These are phyloP conservation scores for Virgularia gustaviana DNA, from an alignment of 92 coral and sea anemone genomes.

Conservation along the genomic window DNA sequence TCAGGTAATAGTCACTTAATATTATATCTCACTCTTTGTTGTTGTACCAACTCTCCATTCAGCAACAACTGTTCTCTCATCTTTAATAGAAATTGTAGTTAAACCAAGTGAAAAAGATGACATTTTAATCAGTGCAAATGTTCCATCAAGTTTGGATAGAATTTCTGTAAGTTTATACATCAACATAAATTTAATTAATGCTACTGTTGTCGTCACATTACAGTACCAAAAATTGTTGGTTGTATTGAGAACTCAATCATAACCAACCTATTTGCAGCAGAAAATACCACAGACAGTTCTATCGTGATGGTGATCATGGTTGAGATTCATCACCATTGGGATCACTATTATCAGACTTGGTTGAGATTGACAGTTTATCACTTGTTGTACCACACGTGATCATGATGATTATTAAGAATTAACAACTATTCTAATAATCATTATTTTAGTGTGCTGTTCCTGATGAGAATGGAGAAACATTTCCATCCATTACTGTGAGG, in stretches of 20 bases:
- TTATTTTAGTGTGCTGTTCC: conserved; percentile 59
- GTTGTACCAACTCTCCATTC: no score
- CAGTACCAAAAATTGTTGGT: not conserved
- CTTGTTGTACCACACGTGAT: not conserved
- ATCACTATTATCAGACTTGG: no score
- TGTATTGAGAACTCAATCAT: no score
- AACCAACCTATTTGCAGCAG: no score
- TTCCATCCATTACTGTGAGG: conserved; percentile 90
- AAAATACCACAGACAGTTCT: no score
- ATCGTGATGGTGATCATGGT: not conserved
- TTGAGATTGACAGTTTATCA: not conserved
- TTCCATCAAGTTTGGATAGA: conserved; percentile 70
- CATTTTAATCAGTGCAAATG: conserved; percentile 61
- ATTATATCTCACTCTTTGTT: no score
- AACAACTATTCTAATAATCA: no score
- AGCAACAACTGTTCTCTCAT: not conserved
- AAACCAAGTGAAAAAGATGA: conserved; percentile 66
- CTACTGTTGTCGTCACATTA: no score
- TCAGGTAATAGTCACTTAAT: conserved; percentile 73
- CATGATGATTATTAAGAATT: not conserved
- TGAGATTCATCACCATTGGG: no score
- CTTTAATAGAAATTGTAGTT: conserved; percentile 61
- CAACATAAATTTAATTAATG: no score
- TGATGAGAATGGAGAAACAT: conserved; percentile 84
- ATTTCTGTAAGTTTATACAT: conserved; percentile 64